Conservation (phyloP, 2,888 invertebrate genomes). For the Sceliomorpha sp. region DNA sequence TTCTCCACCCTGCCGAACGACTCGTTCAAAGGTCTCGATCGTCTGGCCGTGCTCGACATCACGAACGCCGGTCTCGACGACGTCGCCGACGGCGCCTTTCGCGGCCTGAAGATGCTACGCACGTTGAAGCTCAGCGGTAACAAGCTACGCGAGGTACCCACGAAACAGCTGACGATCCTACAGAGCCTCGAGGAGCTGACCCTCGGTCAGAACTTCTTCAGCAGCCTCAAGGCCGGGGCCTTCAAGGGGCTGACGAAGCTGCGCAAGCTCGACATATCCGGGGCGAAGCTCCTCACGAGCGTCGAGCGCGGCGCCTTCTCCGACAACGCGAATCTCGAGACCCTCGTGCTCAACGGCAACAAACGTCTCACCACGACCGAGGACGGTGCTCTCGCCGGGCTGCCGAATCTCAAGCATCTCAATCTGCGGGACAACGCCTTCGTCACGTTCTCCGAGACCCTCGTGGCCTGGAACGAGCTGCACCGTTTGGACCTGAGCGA, state of each 20-base stretch:
- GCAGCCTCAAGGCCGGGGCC: conserved; percentile 85
- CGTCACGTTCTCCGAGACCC: conserved; percentile 87
- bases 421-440: conserved; percentile 90
- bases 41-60: conserved; percentile 88
- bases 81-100: conserved; percentile 88
- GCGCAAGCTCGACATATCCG: conserved; percentile 88
- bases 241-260: conserved; percentile 90
- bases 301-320: conserved; percentile 90
- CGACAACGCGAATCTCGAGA: conserved; percentile 90
- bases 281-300: conserved; percentile 86
- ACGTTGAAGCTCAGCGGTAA: conserved; percentile 91
- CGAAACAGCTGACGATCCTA: conserved; percentile 86
- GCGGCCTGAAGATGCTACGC: conserved; percentile 88
- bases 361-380: conserved; percentile 87
- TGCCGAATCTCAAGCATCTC: conserved; percentile 89
- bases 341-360: conserved; percentile 88
- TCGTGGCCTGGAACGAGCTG: conserved; percentile 90
- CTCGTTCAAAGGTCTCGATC: conserved; percentile 88
- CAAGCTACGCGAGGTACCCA: conserved; percentile 87
- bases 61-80: conserved; percentile 90
- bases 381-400: conserved; percentile 88
- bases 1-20: conserved; percentile 89
- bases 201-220: conserved; percentile 91
- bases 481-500: conserved; percentile 89
- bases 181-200: conserved; percentile 89